phyloP scores from a whole-genome alignment of 2,113 vertebrate species.

The Phalacrocorax brasilianus region DNA sequence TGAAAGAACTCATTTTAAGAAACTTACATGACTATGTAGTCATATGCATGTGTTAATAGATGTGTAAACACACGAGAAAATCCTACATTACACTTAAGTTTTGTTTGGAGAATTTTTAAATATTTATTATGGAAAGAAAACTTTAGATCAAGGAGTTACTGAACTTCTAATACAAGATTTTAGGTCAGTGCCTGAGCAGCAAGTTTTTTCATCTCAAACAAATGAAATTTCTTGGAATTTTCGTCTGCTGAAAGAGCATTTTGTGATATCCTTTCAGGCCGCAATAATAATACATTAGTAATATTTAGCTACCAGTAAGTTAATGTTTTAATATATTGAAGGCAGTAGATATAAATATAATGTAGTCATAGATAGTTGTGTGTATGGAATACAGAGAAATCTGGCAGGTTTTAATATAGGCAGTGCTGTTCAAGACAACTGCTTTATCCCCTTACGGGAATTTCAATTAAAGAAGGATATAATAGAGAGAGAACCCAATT shows the following conservation, averaged over 20 bases:
- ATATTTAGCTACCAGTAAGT: conserved; percentile 2
- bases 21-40: neutral
- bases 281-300: neutral
- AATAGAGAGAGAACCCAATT: neutral
- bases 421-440: neutral
- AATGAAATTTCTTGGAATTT: neutral
- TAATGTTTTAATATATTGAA: neutral
- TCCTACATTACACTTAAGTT: neutral
- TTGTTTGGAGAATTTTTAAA: neutral
- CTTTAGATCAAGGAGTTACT: neutral
- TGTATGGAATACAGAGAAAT: neutral
- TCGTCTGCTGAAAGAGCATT: neutral
- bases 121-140: neutral
- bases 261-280: neutral
- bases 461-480: conserved; percentile 57
- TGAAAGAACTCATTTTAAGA: neutral
- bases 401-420: neutral
- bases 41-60: neutral
- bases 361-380: neutral
- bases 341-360: neutral
- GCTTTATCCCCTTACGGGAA: neutral
- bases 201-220: neutral
- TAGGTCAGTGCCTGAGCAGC: neutral
- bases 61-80: neutral
- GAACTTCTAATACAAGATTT: neutral